phyloP scores from a whole-genome alignment of 2,888 invertebrate genomes.

The Chesias legatella region DNA sequence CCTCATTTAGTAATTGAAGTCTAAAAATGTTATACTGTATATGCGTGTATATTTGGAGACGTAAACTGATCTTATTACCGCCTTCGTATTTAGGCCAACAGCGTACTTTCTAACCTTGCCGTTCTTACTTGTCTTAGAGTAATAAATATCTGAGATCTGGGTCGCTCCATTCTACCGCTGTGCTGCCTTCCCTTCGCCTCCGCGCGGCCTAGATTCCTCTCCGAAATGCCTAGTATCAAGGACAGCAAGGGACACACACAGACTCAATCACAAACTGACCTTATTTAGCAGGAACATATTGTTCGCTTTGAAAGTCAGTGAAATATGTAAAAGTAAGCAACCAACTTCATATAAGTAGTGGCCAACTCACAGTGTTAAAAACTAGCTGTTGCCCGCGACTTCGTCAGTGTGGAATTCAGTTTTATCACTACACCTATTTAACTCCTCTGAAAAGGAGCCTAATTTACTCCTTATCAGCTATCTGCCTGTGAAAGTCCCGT shows the following conservation, averaged over 20 bases:
- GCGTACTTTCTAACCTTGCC: slow-evolving; percentile 33
- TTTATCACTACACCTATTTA: no score
- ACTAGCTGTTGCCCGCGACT: no score
- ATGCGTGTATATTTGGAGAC: slow-evolving; percentile 10
- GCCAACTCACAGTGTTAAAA: no score
- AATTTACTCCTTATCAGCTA: no score
- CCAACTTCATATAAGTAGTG: no score
- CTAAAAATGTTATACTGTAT: slow-evolving; percentile 4
- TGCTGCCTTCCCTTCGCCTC: slow-evolving; percentile 47
- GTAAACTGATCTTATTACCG: slow-evolving; percentile 26
- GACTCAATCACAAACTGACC: slow-evolving; percentile 5
- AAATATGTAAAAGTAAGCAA: not conserved
- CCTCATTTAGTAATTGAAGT: slow-evolving; percentile 7
- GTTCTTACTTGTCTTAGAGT: slow-evolving; percentile 31
- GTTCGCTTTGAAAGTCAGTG: not conserved
- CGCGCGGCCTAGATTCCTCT: slow-evolving; percentile 54
- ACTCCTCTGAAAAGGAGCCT: no score
- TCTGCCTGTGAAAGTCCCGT: no score
- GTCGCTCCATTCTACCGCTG: slow-evolving; percentile 36
- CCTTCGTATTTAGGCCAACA: slow-evolving; percentile 33
- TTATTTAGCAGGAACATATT: not conserved
- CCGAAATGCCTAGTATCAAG: slow-evolving; percentile 55
- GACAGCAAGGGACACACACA: slow-evolving; percentile 33
- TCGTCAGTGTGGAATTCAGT: no score
- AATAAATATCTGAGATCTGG: slow-evolving; percentile 35